These are phyloP conservation scores for Corynorhinus townsendii DNA, from an alignment of 2,113 vertebrate genomes.

Conservation along the genomic window DNA sequence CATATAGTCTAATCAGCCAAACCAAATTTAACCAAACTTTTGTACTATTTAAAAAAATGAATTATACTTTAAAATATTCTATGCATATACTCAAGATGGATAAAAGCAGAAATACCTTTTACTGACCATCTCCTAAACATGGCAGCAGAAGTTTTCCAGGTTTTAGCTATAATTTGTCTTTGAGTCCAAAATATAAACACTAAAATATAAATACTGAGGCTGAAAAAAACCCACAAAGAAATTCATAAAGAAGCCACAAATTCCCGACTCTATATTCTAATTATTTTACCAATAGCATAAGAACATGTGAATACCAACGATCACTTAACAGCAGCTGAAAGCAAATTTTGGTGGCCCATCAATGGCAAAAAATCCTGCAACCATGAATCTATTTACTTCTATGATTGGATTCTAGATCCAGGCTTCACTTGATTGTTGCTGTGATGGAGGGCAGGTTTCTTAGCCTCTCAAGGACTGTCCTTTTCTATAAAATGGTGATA, in stretches of 20 bases:
- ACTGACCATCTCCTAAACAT: not conserved
- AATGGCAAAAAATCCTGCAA: not conserved
- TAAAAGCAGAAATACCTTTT: not conserved
- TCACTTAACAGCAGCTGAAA: not conserved
- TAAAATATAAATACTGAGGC: not conserved
- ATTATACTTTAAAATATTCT: not conserved
- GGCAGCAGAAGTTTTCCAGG: not conserved
- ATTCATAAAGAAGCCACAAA: not conserved
- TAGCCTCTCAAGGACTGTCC: not conserved
- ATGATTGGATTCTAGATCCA: not conserved
- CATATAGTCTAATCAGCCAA: not conserved
- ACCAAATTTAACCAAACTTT: not conserved
- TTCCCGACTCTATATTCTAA: not conserved
- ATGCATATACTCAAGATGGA: not conserved
- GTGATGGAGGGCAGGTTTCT: not conserved
- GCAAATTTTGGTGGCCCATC: not conserved
- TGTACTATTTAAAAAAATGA: not conserved
- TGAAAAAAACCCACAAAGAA: not conserved
- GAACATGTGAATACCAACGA: not conserved
- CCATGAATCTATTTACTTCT: not conserved
- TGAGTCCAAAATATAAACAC: not conserved
- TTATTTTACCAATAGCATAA: not conserved
- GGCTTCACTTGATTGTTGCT: not conserved
- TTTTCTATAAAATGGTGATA: not conserved
- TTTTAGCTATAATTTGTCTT: not conserved